Evolutionary conservation across 2,888 invertebrate genomes (phyloP).

Genomic region (Blastobasis lacticolella): DNA sequence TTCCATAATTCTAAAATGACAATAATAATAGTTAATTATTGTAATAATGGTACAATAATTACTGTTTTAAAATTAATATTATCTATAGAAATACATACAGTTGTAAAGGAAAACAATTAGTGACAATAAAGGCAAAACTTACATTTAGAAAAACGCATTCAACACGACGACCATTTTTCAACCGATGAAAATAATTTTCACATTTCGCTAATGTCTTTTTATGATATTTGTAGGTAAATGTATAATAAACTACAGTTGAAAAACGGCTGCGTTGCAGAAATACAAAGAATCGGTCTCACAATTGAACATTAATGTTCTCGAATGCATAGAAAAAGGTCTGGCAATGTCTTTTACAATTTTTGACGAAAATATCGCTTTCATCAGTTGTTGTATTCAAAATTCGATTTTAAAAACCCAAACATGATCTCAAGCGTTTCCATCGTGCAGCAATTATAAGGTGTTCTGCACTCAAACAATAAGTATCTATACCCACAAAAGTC

Average conservation of each 20-base stretch:
- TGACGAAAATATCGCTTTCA: constrained; percentile 20
- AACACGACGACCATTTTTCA: constrained; percentile 14
- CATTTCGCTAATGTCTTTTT: constrained; percentile 12
- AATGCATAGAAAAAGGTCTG: constrained; percentile 54
- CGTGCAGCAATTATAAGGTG: constrained; percentile 2
- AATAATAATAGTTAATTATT: constrained; percentile 49
- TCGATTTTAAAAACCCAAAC: constrained; percentile 16
- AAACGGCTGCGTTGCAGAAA: constrained; percentile 21
- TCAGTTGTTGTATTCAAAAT: constrained; percentile 26
- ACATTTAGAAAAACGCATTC: constrained; percentile 40
- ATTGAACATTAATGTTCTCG: constrained; percentile 53
- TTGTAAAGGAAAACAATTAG: constrained; percentile 59
- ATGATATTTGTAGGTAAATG: not conserved
- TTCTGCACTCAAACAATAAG: constrained; percentile 22
- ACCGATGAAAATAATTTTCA: constrained; percentile 20
- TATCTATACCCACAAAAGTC: constrained; percentile 17
- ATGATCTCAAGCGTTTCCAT: constrained; percentile 14
- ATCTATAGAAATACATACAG: constrained; percentile 61
- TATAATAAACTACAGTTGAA: constrained; percentile 20
- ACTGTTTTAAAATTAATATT: constrained; percentile 56
- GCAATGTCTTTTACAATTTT: constrained; percentile 53
- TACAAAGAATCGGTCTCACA: constrained; percentile 49
- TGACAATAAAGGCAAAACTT: constrained; percentile 63
- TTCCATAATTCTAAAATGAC: constrained; percentile 59
- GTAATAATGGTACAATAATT: constrained; percentile 64